These are phyloP conservation scores for Thereuonema tuberculata DNA, from an alignment of 1,140 invertebrate species.

Conservation along the genomic window DNA sequence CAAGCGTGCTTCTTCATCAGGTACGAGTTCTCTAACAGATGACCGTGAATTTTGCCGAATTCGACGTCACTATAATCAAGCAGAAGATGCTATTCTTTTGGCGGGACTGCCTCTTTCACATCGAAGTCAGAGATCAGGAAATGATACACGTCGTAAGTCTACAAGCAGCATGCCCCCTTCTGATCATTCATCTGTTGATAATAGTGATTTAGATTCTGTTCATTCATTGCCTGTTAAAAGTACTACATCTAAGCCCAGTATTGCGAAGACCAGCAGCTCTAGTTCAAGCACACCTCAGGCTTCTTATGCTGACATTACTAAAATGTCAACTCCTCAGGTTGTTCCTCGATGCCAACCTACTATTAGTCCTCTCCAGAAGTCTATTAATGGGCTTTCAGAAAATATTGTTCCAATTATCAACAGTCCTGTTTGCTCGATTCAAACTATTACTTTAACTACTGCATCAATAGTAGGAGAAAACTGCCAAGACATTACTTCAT, in stretches of 20 bases:
- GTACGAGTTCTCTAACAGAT: background rate
- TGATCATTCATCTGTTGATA: conserved; percentile 48
- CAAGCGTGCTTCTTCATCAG: background rate
- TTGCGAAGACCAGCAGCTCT: conserved; percentile 26
- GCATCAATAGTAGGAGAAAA: too few species aligned
- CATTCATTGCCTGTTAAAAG: conserved; percentile 51
- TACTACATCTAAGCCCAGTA: conserved; percentile 30
- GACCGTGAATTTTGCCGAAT: background rate
- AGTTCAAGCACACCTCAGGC: conserved; percentile 43
- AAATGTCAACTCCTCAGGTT: conserved; percentile 37
- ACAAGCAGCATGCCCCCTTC: conserved; percentile 47
- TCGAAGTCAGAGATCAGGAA: background rate
- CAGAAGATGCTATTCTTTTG: conserved; percentile 3
- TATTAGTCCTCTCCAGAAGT: too few species aligned
- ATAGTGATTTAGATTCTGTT: conserved; percentile 51
- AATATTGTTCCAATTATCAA: too few species aligned
- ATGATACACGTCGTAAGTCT: conserved; percentile 32
- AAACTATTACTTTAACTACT: too few species aligned
- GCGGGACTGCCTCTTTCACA: background rate
- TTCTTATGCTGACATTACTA: conserved; percentile 58
- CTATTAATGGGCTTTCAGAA: too few species aligned
- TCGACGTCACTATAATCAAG: background rate
- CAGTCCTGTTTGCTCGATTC: too few species aligned
- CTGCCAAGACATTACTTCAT: too few species aligned
- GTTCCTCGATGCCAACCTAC: too few species aligned